phyloP scores from a whole-genome alignment of 1,140 invertebrate genomes.

The Saccostrea cuccullata region DNA sequence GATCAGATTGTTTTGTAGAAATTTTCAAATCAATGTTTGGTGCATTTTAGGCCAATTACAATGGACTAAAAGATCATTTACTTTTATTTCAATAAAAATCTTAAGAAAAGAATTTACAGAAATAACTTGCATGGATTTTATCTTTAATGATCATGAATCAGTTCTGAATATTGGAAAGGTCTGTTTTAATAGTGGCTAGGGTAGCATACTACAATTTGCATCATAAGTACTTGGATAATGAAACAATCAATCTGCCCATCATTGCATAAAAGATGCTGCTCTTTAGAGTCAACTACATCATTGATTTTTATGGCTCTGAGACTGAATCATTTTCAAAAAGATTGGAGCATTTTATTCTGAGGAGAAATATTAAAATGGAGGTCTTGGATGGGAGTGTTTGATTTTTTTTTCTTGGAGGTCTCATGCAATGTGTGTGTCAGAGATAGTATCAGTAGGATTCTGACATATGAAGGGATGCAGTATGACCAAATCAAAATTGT shows the following conservation, averaged over 20 bases:
- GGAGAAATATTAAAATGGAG: neutral
- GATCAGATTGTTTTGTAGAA: neutral
- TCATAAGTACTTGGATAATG: neutral
- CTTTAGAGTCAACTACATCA: neutral
- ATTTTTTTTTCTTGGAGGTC: constrained; percentile 10
- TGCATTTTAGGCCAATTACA: neutral
- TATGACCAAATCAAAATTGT: neutral
- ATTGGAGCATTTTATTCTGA: neutral
- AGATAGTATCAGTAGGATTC: neutral
- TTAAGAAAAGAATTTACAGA: no score
- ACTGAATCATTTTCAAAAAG: neutral
- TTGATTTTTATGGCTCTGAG: neutral
- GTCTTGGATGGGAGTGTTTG: neutral
- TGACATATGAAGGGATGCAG: neutral
- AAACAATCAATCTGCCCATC: neutral
- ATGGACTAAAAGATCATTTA: neutral
- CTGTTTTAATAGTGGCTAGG: no score
- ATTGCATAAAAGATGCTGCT: neutral
- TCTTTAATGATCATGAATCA: neutral
- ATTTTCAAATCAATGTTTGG: constrained; percentile 17
- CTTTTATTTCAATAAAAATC: neutral
- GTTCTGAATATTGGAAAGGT: neutral
- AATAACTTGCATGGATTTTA: neutral
- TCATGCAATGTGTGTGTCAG: neutral
- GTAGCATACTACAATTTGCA: neutral